Conservation (phyloP, 2,113 vertebrate genomes). For the Uropsilus gracilis region DNA sequence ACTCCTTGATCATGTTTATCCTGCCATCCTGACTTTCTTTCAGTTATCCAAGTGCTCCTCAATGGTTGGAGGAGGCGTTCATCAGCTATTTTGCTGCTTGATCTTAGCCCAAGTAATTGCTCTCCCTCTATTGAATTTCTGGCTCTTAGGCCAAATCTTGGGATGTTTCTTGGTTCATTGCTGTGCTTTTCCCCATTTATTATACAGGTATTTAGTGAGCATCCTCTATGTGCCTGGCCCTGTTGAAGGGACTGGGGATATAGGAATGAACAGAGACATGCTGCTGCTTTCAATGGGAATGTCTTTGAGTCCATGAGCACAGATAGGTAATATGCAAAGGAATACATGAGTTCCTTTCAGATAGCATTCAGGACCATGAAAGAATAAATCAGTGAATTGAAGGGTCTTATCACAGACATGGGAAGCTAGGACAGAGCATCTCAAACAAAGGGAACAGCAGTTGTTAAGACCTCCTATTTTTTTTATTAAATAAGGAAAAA, state of each 20-base stretch:
- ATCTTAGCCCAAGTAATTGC: neutral
- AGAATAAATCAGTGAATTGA: conserved; percentile 17
- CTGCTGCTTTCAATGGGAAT: neutral
- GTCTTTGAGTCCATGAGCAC: neutral
- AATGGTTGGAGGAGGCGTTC: neutral
- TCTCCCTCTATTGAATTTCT: conserved; percentile 25
- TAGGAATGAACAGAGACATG: conserved; percentile 4
- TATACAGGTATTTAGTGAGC: neutral
- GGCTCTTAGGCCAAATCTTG: neutral
- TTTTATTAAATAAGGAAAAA: neutral
- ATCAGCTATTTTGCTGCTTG: neutral
- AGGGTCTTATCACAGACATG: neutral
- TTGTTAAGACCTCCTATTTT: neutral
- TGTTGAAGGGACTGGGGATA: neutral
- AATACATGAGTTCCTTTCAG: conserved; percentile 33
- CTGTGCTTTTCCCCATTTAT: neutral
- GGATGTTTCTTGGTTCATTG: neutral
- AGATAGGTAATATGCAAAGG: neutral
- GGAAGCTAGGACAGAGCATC: neutral
- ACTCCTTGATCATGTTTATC: neutral
- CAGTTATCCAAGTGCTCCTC: neutral
- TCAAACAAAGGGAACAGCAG: neutral
- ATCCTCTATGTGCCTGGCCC: neutral
- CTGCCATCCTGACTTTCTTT: neutral
- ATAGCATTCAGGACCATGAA: neutral